Evolutionary conservation across 2,113 vertebrate genomes (phyloP).

Genomic region (Actinemys pallida): DNA sequence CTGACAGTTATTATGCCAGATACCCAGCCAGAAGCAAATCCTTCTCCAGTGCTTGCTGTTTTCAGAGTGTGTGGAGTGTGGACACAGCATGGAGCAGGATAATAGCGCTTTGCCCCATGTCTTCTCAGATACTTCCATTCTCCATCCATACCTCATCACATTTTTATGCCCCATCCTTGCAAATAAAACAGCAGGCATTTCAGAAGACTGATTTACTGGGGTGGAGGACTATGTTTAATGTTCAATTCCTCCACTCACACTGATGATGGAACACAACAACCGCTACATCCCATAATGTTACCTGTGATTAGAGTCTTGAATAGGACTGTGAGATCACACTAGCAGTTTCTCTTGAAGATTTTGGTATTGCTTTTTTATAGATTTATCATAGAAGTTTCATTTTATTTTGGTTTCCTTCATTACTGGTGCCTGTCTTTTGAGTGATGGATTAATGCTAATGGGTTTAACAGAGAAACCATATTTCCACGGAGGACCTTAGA

Average conservation of each 20-base stretch:
- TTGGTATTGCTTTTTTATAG: not conserved
- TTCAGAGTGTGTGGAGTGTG: not conserved
- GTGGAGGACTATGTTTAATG: not conserved
- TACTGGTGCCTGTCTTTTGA: not conserved
- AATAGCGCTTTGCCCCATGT: not conserved
- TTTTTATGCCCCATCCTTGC: not conserved
- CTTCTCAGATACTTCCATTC: not conserved
- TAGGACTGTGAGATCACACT: not conserved
- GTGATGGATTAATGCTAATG: not conserved
- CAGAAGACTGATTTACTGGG: not conserved
- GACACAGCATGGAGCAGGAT: accelerated
- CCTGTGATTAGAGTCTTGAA: not conserved
- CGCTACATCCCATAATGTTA: accelerated
- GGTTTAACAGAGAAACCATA: not conserved
- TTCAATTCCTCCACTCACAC: not conserved
- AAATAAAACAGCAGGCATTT: not conserved
- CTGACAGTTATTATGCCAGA: not conserved
- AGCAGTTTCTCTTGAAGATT: not conserved
- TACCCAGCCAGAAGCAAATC: not conserved
- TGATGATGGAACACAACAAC: not conserved
- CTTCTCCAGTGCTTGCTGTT: not conserved
- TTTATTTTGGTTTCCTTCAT: not conserved
- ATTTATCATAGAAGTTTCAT: not conserved
- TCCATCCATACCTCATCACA: not conserved
- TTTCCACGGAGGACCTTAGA: not conserved